These are phyloP conservation scores for Meandrina meandrites DNA, from an alignment of 92 coral and sea anemone genomes.

Conservation along the genomic window DNA sequence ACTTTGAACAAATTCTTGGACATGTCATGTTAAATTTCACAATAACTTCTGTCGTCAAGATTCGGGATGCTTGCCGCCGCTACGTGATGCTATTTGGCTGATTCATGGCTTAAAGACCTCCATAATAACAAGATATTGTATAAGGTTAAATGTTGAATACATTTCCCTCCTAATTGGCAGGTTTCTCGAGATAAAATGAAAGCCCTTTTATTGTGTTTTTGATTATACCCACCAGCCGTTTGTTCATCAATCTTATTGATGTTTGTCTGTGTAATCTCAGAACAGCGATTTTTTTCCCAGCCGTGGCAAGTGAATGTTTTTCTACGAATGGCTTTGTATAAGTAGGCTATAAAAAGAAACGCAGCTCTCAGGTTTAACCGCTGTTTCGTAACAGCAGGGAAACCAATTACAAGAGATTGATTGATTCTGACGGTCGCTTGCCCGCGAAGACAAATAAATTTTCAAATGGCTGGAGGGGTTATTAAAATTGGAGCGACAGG, in stretches of 20 bases:
- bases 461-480: slow-evolving; percentile 47
- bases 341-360: slow-evolving; percentile 10
- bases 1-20: not conserved
- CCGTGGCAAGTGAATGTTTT: not conserved
- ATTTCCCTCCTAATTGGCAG: slow-evolving; percentile 62
- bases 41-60: slow-evolving; percentile 27
- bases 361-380: slow-evolving; percentile 6
- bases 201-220: slow-evolving; percentile 61
- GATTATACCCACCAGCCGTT: not conserved
- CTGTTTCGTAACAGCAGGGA: slow-evolving; percentile 17
- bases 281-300: not conserved
- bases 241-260: slow-evolving; percentile 21
- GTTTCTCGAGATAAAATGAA: slow-evolving; percentile 56
- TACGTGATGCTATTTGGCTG: slow-evolving; percentile 35
- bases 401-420: slow-evolving; percentile 30
- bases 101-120: not conserved
- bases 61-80: not conserved
- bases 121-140: slow-evolving; percentile 48
- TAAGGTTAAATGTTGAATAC: slow-evolving; percentile 54
- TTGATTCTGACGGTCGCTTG: slow-evolving; percentile 21
- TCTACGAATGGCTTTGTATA: not conserved
- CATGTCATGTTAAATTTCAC: slow-evolving; percentile 15
- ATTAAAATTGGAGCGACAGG: slow-evolving; percentile 43
- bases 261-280: slow-evolving; percentile 8
- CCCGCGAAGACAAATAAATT: slow-evolving; percentile 25